phyloP scores from a whole-genome alignment of 2,888 invertebrate species.

The Pantelozetes paolii region DNA sequence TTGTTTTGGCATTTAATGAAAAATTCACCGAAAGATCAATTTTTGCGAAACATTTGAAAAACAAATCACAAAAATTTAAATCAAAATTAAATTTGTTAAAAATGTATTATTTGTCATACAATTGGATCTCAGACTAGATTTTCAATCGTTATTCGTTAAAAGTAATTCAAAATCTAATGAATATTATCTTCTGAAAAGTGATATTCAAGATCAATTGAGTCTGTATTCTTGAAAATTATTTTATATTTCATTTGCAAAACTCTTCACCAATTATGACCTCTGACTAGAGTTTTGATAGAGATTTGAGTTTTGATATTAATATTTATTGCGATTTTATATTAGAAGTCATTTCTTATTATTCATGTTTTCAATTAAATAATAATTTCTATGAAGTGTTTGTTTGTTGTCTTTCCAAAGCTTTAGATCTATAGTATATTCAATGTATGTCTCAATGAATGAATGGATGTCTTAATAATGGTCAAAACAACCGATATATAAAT shows the following conservation, averaged over 20 bases:
- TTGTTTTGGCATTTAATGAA: slow-evolving; percentile 14
- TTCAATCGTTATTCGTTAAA: neutral
- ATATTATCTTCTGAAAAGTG: neutral
- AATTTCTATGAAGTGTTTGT: neutral
- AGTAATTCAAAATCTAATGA: no score
- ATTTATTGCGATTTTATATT: neutral
- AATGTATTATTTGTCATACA: neutral
- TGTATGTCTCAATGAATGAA: neutral
- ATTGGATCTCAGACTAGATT: slow-evolving; percentile 33
- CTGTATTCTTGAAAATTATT: neutral
- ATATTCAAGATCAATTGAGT: neutral
- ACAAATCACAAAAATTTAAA: neutral
- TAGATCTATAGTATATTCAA: no score
- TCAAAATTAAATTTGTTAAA: neutral
- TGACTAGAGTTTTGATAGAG: slow-evolving; percentile 30
- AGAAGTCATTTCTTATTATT: neutral
- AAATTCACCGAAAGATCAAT: slow-evolving; percentile 27
- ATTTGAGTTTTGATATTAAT: neutral
- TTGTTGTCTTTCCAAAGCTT: no score
- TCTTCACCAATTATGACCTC: slow-evolving; percentile 14
- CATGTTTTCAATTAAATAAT: slow-evolving; percentile 5
- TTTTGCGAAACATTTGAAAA: slow-evolving; percentile 1
- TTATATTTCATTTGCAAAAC: neutral
- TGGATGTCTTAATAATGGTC: neutral
- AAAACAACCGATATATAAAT: slow-evolving; percentile 7